Percentiles rank a stretch among this genome's conserved stretches.
phyloP scores from a whole-genome alignment of 2,113 vertebrate species.

The Odontesthes bonariensis region DNA sequence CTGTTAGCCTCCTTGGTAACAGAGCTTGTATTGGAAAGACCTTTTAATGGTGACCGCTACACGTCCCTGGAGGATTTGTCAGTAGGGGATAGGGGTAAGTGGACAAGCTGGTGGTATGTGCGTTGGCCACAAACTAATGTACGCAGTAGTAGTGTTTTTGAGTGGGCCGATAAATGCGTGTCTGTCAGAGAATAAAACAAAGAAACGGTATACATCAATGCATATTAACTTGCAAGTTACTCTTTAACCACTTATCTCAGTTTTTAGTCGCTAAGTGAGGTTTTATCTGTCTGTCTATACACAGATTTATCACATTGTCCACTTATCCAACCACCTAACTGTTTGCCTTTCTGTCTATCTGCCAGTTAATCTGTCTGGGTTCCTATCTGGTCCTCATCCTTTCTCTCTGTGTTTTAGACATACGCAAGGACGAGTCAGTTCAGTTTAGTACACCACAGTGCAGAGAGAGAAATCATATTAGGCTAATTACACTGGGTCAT shows the following conservation, averaged over 20 bases:
- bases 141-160: slow-evolving; percentile 31
- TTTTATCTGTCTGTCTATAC: slow-evolving; percentile 19
- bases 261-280: slow-evolving; percentile 14
- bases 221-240: slow-evolving; percentile 21
- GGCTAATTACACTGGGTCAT: slow-evolving; percentile 83
- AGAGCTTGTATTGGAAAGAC: slow-evolving; percentile 95
- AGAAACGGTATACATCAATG: slow-evolving; percentile 3
- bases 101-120: slow-evolving; percentile 86
- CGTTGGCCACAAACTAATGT: slow-evolving; percentile 59
- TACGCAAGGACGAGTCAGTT: slow-evolving; percentile 77
- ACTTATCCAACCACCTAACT: slow-evolving; percentile 4
- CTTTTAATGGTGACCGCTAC: slow-evolving; percentile 95
- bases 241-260: neutral
- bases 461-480: slow-evolving; percentile 82
- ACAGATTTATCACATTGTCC: neutral
- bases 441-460: slow-evolving; percentile 70
- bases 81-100: slow-evolving; percentile 38
- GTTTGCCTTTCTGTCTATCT: slow-evolving; percentile 21
- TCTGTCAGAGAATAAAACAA: slow-evolving; percentile 43
- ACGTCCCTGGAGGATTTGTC: slow-evolving; percentile 85
- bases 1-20: slow-evolving; percentile 90
- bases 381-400: slow-evolving; percentile 38
- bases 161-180: slow-evolving; percentile 81
- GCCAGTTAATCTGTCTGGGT: slow-evolving; percentile 54
- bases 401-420: slow-evolving; percentile 53